Evolutionary conservation across 1,140 invertebrate species (phyloP).

Genomic region (Berghia stephanieae): DNA sequence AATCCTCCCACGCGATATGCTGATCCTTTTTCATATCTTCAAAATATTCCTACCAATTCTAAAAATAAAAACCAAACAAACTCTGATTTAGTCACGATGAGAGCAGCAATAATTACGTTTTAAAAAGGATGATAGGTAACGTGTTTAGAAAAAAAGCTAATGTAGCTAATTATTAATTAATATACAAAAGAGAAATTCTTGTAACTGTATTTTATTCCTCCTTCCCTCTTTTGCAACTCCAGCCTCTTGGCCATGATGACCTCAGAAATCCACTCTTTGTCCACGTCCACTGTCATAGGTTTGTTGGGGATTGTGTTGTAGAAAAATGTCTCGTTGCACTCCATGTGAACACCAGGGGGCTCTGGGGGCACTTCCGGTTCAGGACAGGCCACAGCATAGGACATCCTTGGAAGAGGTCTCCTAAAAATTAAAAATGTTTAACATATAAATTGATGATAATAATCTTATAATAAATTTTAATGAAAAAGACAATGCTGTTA

Average conservation of each 20-base stretch:
- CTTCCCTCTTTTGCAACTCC: conserved; percentile 56
- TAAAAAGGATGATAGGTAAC: not conserved
- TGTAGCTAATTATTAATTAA: conserved; percentile 22
- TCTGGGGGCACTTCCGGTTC: conserved; percentile 51
- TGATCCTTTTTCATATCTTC: not conserved
- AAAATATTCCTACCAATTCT: not conserved
- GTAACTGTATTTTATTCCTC: conserved; percentile 53
- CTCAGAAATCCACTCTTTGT: conserved; percentile 63
- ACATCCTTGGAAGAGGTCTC: conserved; percentile 45
- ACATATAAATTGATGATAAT: no score
- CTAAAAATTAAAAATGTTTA: conserved; percentile 30
- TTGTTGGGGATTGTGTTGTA: conserved; percentile 59
- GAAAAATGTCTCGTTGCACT: conserved; percentile 61
- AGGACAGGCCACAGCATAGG: conserved; percentile 50
- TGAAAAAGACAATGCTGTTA: no score
- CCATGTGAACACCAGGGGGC: conserved; percentile 55
- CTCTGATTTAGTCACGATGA: not conserved
- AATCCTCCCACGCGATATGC: not conserved
- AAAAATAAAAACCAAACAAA: not conserved
- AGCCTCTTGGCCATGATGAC: conserved; percentile 57
- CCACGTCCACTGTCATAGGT: conserved; percentile 49
- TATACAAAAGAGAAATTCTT: conserved; percentile 62
- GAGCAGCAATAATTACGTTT: not conserved
- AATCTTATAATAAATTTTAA: no score
- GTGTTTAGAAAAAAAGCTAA: not conserved